Conservation (phyloP, 1,140 invertebrate species). For the Atta cephalotes region DNA sequence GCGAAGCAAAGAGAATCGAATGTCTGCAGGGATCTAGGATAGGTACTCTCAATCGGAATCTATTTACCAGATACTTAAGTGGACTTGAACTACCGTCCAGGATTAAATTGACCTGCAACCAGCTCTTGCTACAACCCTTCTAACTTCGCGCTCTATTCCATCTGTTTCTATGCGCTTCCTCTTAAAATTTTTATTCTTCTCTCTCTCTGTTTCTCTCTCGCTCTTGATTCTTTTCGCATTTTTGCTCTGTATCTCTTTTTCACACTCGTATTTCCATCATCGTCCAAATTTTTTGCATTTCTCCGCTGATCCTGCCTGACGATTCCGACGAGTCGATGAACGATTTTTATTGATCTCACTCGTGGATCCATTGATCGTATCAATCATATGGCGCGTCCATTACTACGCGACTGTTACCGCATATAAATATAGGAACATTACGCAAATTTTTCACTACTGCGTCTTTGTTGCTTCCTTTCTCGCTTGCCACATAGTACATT, state of each 20-base stretch:
- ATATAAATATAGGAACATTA: constrained; percentile 23
- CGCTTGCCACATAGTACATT: neutral
- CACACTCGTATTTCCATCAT: neutral
- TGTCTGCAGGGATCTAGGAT: constrained; percentile 71
- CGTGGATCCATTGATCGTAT: constrained; percentile 18
- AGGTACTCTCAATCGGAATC: constrained; percentile 75
- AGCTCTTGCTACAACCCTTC: constrained; percentile 47
- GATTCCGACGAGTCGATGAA: neutral
- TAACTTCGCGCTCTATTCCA: neutral
- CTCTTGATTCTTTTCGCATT: constrained; percentile 5
- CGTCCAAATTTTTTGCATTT: constrained; percentile 31
- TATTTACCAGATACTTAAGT: constrained; percentile 78
- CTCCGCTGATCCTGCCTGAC: neutral
- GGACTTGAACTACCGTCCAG: constrained; percentile 74
- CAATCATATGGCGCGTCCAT: neutral
- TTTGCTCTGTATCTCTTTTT: constrained; percentile 3
- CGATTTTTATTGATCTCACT: constrained; percentile 15
- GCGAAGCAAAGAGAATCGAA: constrained; percentile 69
- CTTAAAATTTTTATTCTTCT: neutral
- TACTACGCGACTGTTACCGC: neutral
- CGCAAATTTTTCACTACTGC: constrained; percentile 33
- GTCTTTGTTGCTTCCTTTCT: constrained; percentile 36
- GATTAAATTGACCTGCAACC: constrained; percentile 78
- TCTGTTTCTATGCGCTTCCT: constrained; percentile 13
- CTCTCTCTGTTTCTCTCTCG: neutral